A percentile compares a stretch with the other conserved stretches of the same genome.
phyloP scores from a whole-genome alignment of 53 echinoderm and acorn worm species.

The Astropecten irregularis region DNA sequence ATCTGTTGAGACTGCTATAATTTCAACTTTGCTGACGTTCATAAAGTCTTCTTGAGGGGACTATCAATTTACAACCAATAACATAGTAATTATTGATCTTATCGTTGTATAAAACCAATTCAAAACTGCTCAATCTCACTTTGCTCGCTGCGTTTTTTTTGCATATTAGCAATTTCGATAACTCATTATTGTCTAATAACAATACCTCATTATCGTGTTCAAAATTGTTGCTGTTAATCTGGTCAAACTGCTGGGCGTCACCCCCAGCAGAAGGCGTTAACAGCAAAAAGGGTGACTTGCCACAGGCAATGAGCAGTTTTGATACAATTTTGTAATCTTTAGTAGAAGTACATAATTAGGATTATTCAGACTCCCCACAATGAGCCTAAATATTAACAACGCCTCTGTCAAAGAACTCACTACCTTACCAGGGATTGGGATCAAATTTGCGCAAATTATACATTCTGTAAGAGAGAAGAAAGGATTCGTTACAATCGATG shows the following conservation, averaged over 20 bases:
- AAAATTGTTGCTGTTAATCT: neutral
- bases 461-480: conserved; percentile 11
- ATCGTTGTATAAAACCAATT: too few species aligned
- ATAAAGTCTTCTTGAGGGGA: too few species aligned
- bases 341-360: neutral
- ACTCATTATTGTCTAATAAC: too few species aligned
- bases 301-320: neutral
- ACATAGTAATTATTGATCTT: too few species aligned
- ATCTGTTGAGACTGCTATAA: too few species aligned
- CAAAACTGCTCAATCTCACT: too few species aligned
- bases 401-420: conserved; percentile 14
- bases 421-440: conserved; percentile 15
- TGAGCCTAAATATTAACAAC: neutral
- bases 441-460: conserved; percentile 18
- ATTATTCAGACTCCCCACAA: neutral
- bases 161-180: too few species aligned
- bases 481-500: conserved; percentile 7
- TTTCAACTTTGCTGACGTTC: too few species aligned
- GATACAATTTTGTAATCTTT: neutral
- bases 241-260: conserved; percentile 14
- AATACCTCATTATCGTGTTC: too few species aligned
- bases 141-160: too few species aligned
- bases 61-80: too few species aligned
- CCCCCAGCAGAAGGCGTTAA: neutral
- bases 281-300: neutral